Base-by-base conservation (phyloP, 1,140 invertebrate species). In the Orussus abietinus region DNA sequence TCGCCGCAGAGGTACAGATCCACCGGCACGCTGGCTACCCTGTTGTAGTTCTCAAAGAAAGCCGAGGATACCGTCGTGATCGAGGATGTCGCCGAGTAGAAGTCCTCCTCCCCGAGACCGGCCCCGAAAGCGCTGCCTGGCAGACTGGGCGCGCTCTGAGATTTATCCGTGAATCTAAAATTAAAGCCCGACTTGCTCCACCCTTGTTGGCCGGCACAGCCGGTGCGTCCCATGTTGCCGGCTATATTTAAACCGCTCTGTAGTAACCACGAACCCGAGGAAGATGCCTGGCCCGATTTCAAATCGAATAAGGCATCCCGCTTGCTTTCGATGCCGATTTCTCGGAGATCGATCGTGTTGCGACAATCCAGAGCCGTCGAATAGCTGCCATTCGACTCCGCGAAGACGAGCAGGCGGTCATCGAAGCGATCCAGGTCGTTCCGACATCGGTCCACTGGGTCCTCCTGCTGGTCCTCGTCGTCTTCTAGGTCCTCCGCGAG, bases 1-100 rank as follows among this genome's bases (percentile, higher is more conserved):
- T 45, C 26, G 12, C 59, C 66, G 46, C 65, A 72, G 15, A 78
- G 69, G 47, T 79, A 75, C 11, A 80, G 53, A 38, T 77, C 71
- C 30, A 76, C 74, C 14, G 78, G 77, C 12, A 78, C 72, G 52
- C 77, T 79, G 11, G 61, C 64, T 9, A 77, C 72, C 32, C 62
- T 59, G 5, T 67, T 66, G 30, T 62, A 59, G 30, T 66, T 66
- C 28, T 65, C 62, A 32, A 59, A 60, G 6, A 49, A 38, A 29
- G 45, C 55, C 37, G 54, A 49, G 3, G 54, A 55, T 36, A 61
- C 47, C 14, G 45, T 52, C 19, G 48, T 47, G 5, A 39, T 51
- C 19, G 42, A 49, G 5, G 41, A 42, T 20, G 41, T 50, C 33
- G 53, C 53, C 1, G 42, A 49, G 9, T 7, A 33, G 33, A 46